Evolutionary conservation across 2,888 invertebrate species (phyloP), one percentile per base, ranked within the genome.

Genomic region (Conops quadrifasciatus): DNA sequence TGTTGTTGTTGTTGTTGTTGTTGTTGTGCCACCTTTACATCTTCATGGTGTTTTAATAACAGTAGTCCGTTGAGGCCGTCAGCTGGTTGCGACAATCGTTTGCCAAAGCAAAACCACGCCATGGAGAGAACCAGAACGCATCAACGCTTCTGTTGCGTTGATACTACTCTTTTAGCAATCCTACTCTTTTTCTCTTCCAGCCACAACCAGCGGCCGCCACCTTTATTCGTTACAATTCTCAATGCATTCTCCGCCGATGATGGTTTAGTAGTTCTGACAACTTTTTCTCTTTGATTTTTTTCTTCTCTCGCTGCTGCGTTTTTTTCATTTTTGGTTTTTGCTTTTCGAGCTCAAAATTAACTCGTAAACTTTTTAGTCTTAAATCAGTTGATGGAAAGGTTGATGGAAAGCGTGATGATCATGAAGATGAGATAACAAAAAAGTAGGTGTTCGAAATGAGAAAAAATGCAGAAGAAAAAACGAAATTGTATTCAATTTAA

Each of bases 321-420:
- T 24, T 15, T 58, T 45, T 36, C 13, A 56, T 67, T 58, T 67
- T 24, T 58, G 21, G 15, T 67, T 56, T 67, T 65, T 13, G 4
- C 30, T 21, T 62, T 68, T 68, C 21, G 60, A 56, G 67, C 58
- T 43, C 15, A 45, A 67, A 68, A 66, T 53, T 66, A 43, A 66
- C 69, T 69, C 69, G 51, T 69, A 69, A 71, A 71, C 71, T 71
- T 64, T 36, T 70, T 70, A 47, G 58, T 58, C 51, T 49, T 71
- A 63, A 71, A 59, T 71, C 71, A 71, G 56, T 45, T 71, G 67
- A 49, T 71, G 53, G 11, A 28, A 49, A 21, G 58, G 58, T 21
- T 30, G 66, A 51, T n/a, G n/a, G n/a, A 56, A 36, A 58, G 63
- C 43, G 36, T 16, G 70, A 53, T 63, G 62, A 63, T 43, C 30